Conservation (phyloP, 2,888 invertebrate genomes). For the Noctua fimbriata region DNA sequence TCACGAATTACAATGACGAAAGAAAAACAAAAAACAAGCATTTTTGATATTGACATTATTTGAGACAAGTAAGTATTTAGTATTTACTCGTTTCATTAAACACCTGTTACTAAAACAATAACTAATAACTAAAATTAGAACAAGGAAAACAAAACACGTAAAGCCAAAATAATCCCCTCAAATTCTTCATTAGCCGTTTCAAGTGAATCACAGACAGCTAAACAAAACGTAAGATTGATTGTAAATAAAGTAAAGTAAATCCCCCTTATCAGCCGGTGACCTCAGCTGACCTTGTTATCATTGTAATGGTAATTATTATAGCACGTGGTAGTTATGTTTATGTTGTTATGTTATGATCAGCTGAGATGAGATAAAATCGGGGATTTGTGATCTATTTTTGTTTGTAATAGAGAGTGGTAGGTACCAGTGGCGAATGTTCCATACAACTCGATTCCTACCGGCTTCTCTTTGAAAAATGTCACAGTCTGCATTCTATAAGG, state of each 20-base stretch:
- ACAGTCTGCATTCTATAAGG: too few species aligned
- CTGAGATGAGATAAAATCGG: background rate
- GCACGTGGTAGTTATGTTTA: conserved; percentile 6
- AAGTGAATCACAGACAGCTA: conserved; percentile 10
- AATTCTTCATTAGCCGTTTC: background rate
- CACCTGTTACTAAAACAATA: background rate
- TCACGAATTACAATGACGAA: too few species aligned
- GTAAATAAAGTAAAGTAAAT: conserved; percentile 14
- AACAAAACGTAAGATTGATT: conserved; percentile 5
- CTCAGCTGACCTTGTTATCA: conserved; percentile 32
- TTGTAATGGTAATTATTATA: conserved; percentile 19
- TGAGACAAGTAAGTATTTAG: background rate
- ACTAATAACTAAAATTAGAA: background rate
- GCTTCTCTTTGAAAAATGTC: too few species aligned
- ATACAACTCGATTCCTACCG: too few species aligned
- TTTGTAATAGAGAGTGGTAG: background rate
- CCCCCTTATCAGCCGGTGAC: conserved; percentile 44
- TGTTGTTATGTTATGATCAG: background rate
- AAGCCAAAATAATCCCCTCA: conserved; percentile 38
- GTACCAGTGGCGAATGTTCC: too few species aligned
- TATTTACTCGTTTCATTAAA: background rate
- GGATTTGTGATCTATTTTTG: background rate
- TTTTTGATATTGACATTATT: too few species aligned
- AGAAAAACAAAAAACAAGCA: too few species aligned
- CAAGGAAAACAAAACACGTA: conserved; percentile 23